A percentile compares a stretch with the other conserved stretches of the same genome.
Conservation (phyloP, 30 jellyfish, hydroid and myxozoan genomes). For the Clytia hemisphaerica region DNA sequence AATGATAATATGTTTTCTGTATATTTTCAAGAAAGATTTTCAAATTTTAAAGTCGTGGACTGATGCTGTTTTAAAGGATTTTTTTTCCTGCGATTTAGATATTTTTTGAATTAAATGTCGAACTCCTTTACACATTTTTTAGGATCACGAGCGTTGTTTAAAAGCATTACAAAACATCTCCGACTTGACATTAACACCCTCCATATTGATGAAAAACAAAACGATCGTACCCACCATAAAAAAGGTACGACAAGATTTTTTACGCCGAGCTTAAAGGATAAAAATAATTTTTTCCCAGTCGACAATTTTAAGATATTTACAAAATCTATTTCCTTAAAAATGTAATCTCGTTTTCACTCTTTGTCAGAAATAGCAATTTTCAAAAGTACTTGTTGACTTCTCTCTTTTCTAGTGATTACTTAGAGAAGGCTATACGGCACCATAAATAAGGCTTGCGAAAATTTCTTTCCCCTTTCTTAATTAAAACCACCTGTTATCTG, state of each 20-base stretch:
- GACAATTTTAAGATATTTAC: no score
- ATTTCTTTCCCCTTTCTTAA: no score
- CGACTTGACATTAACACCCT: constrained; percentile 64
- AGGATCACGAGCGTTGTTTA: constrained; percentile 74
- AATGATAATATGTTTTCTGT: no score
- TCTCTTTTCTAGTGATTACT: no score
- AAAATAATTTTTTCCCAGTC: neutral
- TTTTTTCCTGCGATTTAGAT: neutral
- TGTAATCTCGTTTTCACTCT: neutral
- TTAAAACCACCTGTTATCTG: no score
- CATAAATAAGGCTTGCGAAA: no score
- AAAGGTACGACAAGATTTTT: constrained; percentile 29
- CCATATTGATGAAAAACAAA: constrained; percentile 65
- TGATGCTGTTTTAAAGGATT: neutral
- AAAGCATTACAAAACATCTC: constrained; percentile 80
- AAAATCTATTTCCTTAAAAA: neutral
- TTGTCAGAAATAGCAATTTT: neutral
- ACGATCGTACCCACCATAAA: constrained; percentile 75
- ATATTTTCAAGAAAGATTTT: no score
- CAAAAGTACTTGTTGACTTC: no score
- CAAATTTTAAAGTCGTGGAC: no score
- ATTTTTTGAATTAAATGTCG: neutral
- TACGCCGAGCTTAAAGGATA: neutral
- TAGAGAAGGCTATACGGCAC: no score
- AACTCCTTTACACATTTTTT: neutral